Base-by-base conservation (phyloP, 1,140 invertebrate species). In the Melanaphis sacchari region DNA sequence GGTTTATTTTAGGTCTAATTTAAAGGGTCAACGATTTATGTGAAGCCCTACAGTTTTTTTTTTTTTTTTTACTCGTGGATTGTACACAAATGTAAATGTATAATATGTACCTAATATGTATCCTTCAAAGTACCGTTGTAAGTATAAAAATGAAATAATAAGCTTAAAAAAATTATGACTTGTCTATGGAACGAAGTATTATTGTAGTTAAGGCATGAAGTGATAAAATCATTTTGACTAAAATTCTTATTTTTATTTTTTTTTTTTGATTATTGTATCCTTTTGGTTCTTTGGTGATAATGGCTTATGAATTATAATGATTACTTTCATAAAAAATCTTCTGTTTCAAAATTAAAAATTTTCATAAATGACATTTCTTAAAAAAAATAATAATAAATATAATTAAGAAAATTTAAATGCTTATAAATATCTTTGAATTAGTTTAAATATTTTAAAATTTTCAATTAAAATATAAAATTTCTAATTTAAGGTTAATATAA, bases 11-110 rank as follows among this genome's bases (percentile, higher is more conserved):
- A 1, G 82, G 40, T 26, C 38, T 85, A 85, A 26, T 41, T 85
- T 31, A n/a, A 85, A 85, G 84, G 84, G 84, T 85, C 41, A 31
- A 46, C 84, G 40, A 85, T 85, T 85, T 85, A 85, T 43, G 59
- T 4, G 26, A 43, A 85, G 41, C 84, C 38, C 84, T 43, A 43
- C 15, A 4, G 41, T 41, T 41, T 26, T 85, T 85, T 85, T 84
- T n/a, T n/a, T n/a, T n/a, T n/a, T 38, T 41, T 15, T 46, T 3
- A 85, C 84, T 15, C 40, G 15, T 31, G 40, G 41, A 85, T 85
- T 85, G 31, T 43, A 43, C 31, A 22, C 82, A 40, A 9, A 85
- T 85, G 84, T 85, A 76, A 76, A 76, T 76, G 36, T 76, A n/a
- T 59, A 59, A 76, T 76, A 76, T 76, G 59, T n/a, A n/a, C n/a